phyloP scores from a whole-genome alignment of 2,888 invertebrate species.

The Cataglyphis livida region DNA sequence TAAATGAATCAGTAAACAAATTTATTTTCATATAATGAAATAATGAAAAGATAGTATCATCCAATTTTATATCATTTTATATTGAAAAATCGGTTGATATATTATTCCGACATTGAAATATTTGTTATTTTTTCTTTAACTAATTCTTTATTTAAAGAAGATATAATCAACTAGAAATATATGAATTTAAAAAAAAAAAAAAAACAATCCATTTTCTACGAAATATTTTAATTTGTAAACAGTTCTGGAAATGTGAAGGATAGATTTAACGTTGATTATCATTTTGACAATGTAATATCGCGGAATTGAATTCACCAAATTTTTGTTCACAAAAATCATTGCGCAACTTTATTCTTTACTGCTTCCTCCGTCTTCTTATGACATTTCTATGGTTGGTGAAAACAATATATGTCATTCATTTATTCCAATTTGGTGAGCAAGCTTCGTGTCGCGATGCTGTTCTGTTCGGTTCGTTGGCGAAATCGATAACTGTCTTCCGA shows the following conservation, averaged over 20 bases:
- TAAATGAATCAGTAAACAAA: neutral
- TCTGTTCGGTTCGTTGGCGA: constrained; percentile 34
- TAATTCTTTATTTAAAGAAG: neutral
- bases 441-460: constrained; percentile 6
- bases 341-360: neutral
- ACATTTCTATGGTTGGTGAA: neutral
- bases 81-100: neutral
- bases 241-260: neutral
- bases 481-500: constrained; percentile 38
- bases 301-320: neutral
- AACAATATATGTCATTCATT: constrained; percentile 17
- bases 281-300: neutral
- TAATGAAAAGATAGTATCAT: neutral
- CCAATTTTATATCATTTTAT: neutral
- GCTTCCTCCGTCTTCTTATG: neutral
- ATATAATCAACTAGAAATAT: neutral
- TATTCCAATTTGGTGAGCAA: constrained; percentile 30
- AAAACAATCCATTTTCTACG: neutral
- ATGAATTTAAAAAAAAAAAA: neutral
- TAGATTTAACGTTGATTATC: neutral
- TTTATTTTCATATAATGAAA: constrained; percentile 1
- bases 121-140: neutral
- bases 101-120: neutral
- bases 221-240: constrained; percentile 3
- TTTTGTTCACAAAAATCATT: neutral